Percentiles rank a stretch among this genome's conserved stretches.
These are phyloP conservation scores for Drosophila tani DNA, from an alignment of 1,140 invertebrate species.

Conservation along the genomic window DNA sequence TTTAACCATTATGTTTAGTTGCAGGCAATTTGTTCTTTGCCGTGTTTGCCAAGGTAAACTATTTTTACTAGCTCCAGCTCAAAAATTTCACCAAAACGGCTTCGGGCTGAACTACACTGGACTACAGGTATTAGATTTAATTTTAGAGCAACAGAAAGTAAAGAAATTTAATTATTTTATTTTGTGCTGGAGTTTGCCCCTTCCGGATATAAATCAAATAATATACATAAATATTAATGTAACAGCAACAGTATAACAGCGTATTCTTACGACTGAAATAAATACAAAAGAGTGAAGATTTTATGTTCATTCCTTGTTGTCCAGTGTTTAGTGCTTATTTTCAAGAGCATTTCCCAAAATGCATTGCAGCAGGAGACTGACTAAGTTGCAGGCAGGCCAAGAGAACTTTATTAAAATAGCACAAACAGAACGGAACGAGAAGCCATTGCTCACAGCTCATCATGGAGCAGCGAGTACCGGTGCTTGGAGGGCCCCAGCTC, in stretches of 20 bases:
- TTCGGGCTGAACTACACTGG: slow-evolving; percentile 4
- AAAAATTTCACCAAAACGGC: slow-evolving; percentile 23
- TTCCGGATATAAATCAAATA: too few relatives aligned
- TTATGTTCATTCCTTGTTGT: not conserved
- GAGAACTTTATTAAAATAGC: slow-evolving; percentile 67
- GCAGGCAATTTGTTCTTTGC: slow-evolving; percentile 79
- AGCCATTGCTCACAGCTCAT: slow-evolving; percentile 61
- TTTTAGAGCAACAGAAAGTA: not conserved
- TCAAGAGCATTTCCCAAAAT: slow-evolving; percentile 17
- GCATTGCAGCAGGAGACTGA: slow-evolving; percentile 43
- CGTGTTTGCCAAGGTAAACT: slow-evolving; percentile 49
- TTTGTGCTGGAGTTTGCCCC: too few relatives aligned
- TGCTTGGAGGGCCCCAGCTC: slow-evolving; percentile 63
- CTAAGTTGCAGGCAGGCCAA: slow-evolving; percentile 58
- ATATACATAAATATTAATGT: too few relatives aligned
- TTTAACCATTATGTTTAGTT: slow-evolving; percentile 83
- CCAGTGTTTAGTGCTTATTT: slow-evolving; percentile 31
- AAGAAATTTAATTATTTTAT: too few relatives aligned
- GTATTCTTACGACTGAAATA: too few relatives aligned
- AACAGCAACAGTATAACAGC: too few relatives aligned
- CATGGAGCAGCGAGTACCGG: slow-evolving; percentile 64
- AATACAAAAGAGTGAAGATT: too few relatives aligned
- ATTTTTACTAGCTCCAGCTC: slow-evolving; percentile 43
- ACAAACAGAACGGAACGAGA: slow-evolving; percentile 15
- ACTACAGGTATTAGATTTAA: not conserved